Evolutionary conservation across 1,140 invertebrate species (phyloP).

Genomic region (Augochlora pura): DNA sequence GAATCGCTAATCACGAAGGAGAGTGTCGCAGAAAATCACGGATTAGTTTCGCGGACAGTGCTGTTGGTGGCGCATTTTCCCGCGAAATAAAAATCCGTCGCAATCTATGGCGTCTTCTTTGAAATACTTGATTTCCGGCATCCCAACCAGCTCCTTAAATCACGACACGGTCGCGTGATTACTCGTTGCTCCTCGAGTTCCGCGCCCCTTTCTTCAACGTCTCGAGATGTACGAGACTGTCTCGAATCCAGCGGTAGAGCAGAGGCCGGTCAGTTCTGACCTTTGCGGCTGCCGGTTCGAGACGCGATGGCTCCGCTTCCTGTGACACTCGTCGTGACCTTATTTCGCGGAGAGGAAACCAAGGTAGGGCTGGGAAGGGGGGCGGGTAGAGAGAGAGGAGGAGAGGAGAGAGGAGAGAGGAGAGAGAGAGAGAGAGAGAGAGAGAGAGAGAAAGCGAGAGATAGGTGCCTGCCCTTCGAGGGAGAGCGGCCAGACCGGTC

Average conservation of each 20-base stretch:
- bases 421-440: too few relatives aligned
- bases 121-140: too few relatives aligned
- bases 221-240: neutral
- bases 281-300: neutral
- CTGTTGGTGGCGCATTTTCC: too few relatives aligned
- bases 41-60: too few relatives aligned
- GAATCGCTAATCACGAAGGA: too few relatives aligned
- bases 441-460: too few relatives aligned
- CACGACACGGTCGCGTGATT: neutral
- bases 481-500: slow-evolving; percentile 25
- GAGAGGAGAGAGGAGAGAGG: too few relatives aligned
- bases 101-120: too few relatives aligned
- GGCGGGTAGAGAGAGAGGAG: too few relatives aligned
- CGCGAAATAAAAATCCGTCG: too few relatives aligned
- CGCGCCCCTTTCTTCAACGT: neutral
- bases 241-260: neutral
- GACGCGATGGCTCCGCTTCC: slow-evolving; percentile 42
- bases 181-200: neutral
- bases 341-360: slow-evolving; percentile 34
- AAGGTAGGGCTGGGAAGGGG: neutral
- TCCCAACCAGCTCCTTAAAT: too few relatives aligned
- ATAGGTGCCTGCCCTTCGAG: slow-evolving; percentile 18
- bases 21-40: too few relatives aligned
- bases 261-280: neutral
- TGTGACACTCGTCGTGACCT: slow-evolving; percentile 49